Conservation (phyloP, 2,797 vertebrate species). For the Tragopan temminckii region DNA sequence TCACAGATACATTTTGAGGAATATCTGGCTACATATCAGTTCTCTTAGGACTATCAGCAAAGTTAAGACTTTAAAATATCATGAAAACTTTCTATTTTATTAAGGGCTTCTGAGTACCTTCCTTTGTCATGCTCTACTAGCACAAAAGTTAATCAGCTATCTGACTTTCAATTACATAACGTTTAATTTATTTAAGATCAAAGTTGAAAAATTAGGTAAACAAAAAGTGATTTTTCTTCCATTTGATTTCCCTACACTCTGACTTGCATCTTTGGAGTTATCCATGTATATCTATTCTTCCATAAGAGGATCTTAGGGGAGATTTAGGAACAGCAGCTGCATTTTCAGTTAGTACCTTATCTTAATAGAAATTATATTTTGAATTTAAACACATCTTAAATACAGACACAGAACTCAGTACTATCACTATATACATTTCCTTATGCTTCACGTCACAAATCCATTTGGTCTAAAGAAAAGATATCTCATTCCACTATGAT, state of each 20-base stretch:
- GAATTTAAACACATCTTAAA: background rate
- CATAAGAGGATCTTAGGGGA: background rate
- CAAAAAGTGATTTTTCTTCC: background rate
- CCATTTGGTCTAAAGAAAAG: background rate
- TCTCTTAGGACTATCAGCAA: background rate
- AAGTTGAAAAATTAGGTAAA: background rate
- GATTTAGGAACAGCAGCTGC: background rate
- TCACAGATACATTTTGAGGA: background rate
- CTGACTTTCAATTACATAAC: background rate
- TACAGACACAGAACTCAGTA: background rate
- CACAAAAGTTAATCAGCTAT: background rate
- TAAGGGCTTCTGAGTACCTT: background rate
- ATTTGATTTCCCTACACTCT: slow-evolving; percentile 3
- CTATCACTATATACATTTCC: background rate
- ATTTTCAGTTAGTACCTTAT: background rate
- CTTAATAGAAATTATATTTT: background rate
- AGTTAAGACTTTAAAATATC: background rate
- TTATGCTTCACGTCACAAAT: background rate
- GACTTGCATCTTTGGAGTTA: background rate
- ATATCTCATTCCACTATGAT: background rate
- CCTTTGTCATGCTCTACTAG: background rate
- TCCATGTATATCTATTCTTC: background rate
- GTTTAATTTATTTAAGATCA: background rate
- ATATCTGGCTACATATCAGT: background rate
- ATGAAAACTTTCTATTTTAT: background rate